A percentile compares a stretch with the other conserved stretches of the same genome.
Conservation (phyloP, 2,888 invertebrate species). For the Calliphora vomitoria region DNA sequence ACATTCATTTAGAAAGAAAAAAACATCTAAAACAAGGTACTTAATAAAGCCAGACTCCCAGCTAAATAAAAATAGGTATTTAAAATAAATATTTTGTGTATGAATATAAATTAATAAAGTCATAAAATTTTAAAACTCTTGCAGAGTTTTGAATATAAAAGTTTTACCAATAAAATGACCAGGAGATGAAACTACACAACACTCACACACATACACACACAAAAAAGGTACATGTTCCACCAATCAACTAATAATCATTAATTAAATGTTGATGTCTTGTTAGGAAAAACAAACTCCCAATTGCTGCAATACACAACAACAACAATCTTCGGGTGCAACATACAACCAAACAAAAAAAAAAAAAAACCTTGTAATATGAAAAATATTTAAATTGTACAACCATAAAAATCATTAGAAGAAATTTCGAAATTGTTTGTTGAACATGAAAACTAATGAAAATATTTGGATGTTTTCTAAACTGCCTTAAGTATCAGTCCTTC, state of each 20-base stretch:
- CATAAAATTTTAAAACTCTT: slow-evolving; percentile 48
- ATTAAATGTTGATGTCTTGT: slow-evolving; percentile 67
- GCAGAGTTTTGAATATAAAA: slow-evolving; percentile 23
- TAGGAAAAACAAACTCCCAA: slow-evolving; percentile 52
- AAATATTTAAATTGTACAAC: slow-evolving; percentile 55
- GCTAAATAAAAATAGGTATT: slow-evolving; percentile 23
- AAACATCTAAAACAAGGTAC: neutral
- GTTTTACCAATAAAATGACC: slow-evolving; percentile 43
- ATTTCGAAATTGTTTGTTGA: slow-evolving; percentile 53
- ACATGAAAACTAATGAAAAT: slow-evolving; percentile 67
- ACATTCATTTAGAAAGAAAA: slow-evolving; percentile 42
- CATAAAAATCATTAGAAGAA: slow-evolving; percentile 58
- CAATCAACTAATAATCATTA: slow-evolving; percentile 62
- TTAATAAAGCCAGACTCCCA: slow-evolving; percentile 19
- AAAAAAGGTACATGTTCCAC: slow-evolving; percentile 38
- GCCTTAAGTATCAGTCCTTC: slow-evolving; percentile 15
- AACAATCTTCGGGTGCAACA: slow-evolving; percentile 22
- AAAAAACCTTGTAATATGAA: slow-evolving; percentile 7
- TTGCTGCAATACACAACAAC: neutral
- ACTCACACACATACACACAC: neutral
- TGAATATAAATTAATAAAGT: slow-evolving; percentile 66
- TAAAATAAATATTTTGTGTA: slow-evolving; percentile 48
- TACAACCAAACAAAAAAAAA: neutral
- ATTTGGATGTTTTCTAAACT: slow-evolving; percentile 60
- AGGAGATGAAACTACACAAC: slow-evolving; percentile 26